phyloP scores from a whole-genome alignment of 1,140 invertebrate species.

The Magallana angulata region DNA sequence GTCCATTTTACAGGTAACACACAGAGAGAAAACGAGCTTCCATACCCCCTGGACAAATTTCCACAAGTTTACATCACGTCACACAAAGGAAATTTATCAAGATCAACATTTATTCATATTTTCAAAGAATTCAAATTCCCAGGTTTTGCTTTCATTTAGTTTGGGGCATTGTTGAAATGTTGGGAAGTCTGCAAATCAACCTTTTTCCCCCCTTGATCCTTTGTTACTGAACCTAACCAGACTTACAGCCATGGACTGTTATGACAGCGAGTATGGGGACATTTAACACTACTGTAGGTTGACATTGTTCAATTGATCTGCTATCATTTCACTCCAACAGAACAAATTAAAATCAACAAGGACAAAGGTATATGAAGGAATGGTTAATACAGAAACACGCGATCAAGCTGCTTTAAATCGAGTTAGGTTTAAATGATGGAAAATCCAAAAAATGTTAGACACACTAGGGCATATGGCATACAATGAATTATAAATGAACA shows the following conservation, averaged over 20 bases:
- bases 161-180: background rate
- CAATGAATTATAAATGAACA: constrained; percentile 37
- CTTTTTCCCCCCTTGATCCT: background rate
- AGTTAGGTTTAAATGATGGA: constrained; percentile 1
- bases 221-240: background rate
- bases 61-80: background rate
- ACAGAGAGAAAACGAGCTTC: background rate
- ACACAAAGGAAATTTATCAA: background rate
- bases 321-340: constrained; percentile 9
- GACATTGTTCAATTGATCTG: background rate
- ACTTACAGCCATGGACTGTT: background rate
- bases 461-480: background rate
- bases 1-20: constrained; percentile 31
- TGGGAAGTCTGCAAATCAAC: too few relatives aligned
- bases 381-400: background rate
- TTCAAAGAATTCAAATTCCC: background rate
- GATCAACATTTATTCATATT: background rate
- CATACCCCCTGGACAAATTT: background rate
- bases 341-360: constrained; percentile 7
- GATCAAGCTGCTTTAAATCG: background rate
- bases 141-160: background rate
- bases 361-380: constrained; percentile 12
- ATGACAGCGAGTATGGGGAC: background rate
- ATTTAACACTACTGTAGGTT: background rate
- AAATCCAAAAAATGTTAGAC: background rate